Percentiles rank a stretch among this genome's conserved stretches.
These are phyloP conservation scores for Podarcis cretensis DNA, from an alignment of 2,113 vertebrate species.

Conservation along the genomic window DNA sequence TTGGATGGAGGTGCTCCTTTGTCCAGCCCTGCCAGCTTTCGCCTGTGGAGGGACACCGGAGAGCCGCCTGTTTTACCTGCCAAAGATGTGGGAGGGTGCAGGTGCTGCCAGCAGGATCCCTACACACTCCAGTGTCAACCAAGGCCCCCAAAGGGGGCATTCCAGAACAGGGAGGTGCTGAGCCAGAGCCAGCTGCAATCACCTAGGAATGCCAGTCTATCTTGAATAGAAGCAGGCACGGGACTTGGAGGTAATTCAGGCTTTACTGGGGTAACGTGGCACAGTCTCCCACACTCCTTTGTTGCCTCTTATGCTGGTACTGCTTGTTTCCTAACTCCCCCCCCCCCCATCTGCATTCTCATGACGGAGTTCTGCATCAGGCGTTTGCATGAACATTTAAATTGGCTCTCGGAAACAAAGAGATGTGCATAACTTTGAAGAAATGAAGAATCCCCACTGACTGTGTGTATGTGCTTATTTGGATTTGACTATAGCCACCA, in stretches of 20 bases:
- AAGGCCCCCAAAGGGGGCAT: too few relatives aligned
- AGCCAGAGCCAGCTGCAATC: too few relatives aligned
- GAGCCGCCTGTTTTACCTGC: too few relatives aligned
- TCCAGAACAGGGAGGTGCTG: too few relatives aligned
- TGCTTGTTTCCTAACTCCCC: not conserved
- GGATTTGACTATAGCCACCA: not conserved
- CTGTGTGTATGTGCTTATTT: not conserved
- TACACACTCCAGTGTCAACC: not conserved
- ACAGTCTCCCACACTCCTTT: not conserved
- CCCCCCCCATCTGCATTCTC: not conserved
- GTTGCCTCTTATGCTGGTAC: not conserved
- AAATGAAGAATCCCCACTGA: not conserved
- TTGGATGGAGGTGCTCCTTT: too few relatives aligned
- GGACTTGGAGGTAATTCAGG: not conserved
- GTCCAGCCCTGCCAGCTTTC: too few relatives aligned
- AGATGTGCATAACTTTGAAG: not conserved
- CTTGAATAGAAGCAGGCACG: not conserved
- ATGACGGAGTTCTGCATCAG: not conserved
- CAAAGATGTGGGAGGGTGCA: too few relatives aligned
- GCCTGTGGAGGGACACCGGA: too few relatives aligned
- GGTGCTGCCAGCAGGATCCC: too few relatives aligned
- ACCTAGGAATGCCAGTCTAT: not conserved
- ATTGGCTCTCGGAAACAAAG: not conserved
- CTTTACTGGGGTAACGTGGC: not conserved
- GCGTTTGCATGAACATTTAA: not conserved